Evolutionary conservation across 2,113 vertebrate species (phyloP), one percentile per base, ranked within the genome.

Genomic region (Cyphomyrus plagiostoma): DNA sequence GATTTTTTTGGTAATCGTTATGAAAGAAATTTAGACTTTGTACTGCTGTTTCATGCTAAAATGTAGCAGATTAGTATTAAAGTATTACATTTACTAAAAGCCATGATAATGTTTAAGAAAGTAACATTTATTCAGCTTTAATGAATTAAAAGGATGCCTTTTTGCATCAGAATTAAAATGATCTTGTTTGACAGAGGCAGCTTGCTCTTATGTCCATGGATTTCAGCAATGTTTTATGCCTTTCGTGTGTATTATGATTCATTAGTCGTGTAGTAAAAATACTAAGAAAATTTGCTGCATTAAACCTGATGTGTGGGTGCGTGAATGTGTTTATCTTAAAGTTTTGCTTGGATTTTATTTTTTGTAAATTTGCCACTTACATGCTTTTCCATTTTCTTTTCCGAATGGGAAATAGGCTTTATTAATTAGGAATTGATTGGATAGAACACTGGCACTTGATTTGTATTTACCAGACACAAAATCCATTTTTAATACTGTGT

Each of bases 401-500:
- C 46, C 48, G 39, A 48, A 23, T 50, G 21, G 82, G 19, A 48
- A 84, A 23, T 77, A 39, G 46, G 58, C 53, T 49, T 87, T 87
- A 80, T 90, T 4, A 62, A 89, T 86, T 84, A 42, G 30, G 46
- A 86, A 77, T 42, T 88, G 53, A 88, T 46, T 30, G 10, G 13
- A 30, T 88, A 88, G 35, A 88, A 62, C 56, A 30, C 2, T 88
- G 66, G 35, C 19, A 30, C 42, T 77, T 80, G 85, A 87, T 66
- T 26, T 46, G 85, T 87, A 89, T 62, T 89, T 86, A 70, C 82
- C 26, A 85, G 15, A 21, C 89, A 87, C 35, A 50, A 77, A 88
- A 88, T 80, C 62, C 85, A 87, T 83, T 80, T 90, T 90, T 62
- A 90, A 88, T 62, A 49, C 39, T 39, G 15, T 89, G 30, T 88